phyloP scores from a whole-genome alignment of 2,113 vertebrate species.

The Ciconia stormi region DNA sequence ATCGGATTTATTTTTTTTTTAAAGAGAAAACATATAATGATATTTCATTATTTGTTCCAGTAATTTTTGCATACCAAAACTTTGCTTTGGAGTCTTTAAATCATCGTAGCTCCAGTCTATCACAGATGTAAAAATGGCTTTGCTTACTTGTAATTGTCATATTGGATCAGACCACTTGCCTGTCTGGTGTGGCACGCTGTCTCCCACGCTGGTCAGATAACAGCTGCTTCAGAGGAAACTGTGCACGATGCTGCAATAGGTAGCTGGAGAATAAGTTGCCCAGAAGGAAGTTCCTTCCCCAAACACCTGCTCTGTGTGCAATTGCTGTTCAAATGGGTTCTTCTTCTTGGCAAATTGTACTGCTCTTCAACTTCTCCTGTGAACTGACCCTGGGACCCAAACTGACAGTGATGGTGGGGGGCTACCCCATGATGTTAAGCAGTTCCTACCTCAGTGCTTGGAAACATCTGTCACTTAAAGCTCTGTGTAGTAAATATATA shows the following conservation, averaged over 20 bases:
- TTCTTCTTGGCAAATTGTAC: neutral
- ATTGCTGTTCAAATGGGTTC: neutral
- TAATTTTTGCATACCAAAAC: neutral
- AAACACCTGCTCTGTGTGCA: neutral
- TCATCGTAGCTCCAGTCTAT: neutral
- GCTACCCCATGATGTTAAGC: neutral
- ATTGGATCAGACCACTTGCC: neutral
- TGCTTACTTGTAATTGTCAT: neutral
- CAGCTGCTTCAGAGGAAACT: neutral
- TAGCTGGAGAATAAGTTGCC: neutral
- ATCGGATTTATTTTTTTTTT: neutral
- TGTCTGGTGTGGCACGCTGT: neutral
- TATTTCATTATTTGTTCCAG: neutral
- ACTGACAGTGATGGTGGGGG: rapidly evolving
- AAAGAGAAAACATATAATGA: neutral
- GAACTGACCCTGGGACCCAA: neutral
- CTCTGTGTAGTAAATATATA: neutral
- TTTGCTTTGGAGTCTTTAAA: neutral
- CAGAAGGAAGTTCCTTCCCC: neutral
- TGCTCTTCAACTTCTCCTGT: neutral
- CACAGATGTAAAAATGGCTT: neutral
- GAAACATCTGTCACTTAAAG: neutral
- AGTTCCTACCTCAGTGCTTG: neutral
- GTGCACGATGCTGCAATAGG: neutral
- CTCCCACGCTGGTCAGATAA: neutral